Evolutionary conservation across 2,113 vertebrate species (phyloP).

Genomic region (Eudyptes chrysolophus): DNA sequence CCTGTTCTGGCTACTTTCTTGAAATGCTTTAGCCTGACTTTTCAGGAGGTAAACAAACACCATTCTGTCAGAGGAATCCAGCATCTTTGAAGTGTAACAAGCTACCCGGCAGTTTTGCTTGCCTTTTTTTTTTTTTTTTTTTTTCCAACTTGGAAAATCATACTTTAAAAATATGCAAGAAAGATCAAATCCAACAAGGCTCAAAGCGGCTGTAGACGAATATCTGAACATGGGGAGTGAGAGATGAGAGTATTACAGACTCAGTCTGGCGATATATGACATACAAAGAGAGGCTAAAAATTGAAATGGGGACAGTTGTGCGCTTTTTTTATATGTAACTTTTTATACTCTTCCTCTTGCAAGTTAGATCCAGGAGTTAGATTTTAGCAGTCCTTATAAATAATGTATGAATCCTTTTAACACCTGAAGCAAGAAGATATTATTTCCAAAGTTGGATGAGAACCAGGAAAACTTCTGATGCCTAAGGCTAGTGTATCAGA

Average conservation of each 20-base stretch:
- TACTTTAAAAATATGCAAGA: background rate
- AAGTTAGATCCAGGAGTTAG: conserved; percentile 65
- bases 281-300: conserved; percentile 3
- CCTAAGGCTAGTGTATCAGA: conserved; percentile 51
- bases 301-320: conserved; percentile 42
- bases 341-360: conserved; percentile 56
- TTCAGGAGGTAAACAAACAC: background rate
- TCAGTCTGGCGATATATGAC: background rate
- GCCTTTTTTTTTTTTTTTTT: background rate
- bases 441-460: conserved; percentile 63
- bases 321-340: background rate
- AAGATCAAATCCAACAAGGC: background rate
- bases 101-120: background rate
- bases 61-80: background rate
- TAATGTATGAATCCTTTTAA: conserved; percentile 67
- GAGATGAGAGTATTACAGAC: background rate
- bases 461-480: conserved; percentile 68
- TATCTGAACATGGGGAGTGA: background rate
- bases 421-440: conserved; percentile 67
- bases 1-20: background rate
- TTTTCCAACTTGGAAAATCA: background rate
- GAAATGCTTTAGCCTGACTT: background rate
- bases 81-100: background rate
- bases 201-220: background rate
- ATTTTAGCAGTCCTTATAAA: conserved; percentile 68